Evolutionary conservation across 2,113 vertebrate species (phyloP).

Genomic region (Hippocampus zosterae): DNA sequence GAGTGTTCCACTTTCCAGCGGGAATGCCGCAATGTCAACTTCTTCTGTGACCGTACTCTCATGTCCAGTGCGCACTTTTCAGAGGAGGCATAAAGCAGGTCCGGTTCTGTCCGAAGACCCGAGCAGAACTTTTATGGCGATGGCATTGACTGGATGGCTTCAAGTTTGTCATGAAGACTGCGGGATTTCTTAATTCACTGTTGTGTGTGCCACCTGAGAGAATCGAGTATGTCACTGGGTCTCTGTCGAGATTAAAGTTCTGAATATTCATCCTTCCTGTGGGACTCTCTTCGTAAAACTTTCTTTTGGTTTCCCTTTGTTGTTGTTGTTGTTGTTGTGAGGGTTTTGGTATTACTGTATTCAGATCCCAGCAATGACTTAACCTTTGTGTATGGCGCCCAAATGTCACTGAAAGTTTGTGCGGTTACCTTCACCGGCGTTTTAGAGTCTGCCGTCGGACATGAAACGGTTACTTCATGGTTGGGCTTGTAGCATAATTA

Average conservation of each 20-base stretch:
- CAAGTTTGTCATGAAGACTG: neutral
- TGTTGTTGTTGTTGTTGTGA: conserved; percentile 6
- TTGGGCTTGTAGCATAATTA: neutral
- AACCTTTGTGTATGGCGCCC: conserved; percentile 20
- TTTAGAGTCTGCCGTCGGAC: neutral
- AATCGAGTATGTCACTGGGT: conserved; percentile 14
- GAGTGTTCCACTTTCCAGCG: conserved; percentile 66
- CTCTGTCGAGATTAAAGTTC: conserved; percentile 18
- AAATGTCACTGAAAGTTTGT: conserved; percentile 32
- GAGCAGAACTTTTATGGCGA: neutral
- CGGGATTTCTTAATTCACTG: neutral
- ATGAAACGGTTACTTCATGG: neutral
- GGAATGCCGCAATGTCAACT: conserved; percentile 52
- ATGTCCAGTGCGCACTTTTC: conserved; percentile 9
- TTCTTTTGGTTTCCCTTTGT: conserved; percentile 13
- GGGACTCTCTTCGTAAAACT: conserved; percentile 13
- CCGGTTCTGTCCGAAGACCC: neutral
- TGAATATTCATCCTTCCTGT: conserved; percentile 10
- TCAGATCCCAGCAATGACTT: conserved; percentile 23
- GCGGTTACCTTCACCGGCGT: neutral
- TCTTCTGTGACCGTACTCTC: conserved; percentile 13
- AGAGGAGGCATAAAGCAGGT: neutral
- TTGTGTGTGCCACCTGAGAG: neutral
- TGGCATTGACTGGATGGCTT: neutral
- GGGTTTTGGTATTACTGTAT: conserved; percentile 8